Conservation (phyloP, 2,797 vertebrate genomes). For the Pyrocephalus nanus region DNA sequence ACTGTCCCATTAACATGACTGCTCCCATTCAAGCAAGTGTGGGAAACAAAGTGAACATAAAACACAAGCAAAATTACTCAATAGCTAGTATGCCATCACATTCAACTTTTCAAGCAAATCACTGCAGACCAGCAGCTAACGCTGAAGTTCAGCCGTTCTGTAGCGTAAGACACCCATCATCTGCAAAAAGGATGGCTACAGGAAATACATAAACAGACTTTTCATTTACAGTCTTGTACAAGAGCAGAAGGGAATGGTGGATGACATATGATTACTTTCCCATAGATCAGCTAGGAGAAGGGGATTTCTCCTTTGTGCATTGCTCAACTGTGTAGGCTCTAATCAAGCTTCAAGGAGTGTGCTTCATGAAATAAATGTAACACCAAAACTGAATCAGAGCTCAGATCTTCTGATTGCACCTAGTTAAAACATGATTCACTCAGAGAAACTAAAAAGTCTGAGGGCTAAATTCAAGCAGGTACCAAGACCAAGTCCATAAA, state of each 20-base stretch:
- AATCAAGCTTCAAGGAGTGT: accelerated
- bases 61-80: background rate
- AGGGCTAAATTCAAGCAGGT: background rate
- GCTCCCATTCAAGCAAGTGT: background rate
- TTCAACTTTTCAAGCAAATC: background rate
- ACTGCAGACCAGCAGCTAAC: background rate
- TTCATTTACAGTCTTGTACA: background rate
- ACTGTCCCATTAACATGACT: background rate
- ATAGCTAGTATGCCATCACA: background rate
- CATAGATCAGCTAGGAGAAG: background rate
- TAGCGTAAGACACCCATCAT: background rate
- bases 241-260: background rate
- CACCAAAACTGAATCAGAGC: background rate
- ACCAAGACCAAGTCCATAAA: background rate
- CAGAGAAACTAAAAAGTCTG: background rate
- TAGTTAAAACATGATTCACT: background rate
- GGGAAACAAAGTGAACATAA: background rate
- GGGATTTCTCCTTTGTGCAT: background rate
- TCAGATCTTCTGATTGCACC: background rate
- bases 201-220: background rate
- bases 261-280: background rate
- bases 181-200: background rate
- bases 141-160: background rate
- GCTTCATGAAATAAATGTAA: background rate
- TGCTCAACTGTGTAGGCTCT: background rate